Conservation (phyloP, 92 coral and sea anemone species). For the Paragorgia papillata region DNA sequence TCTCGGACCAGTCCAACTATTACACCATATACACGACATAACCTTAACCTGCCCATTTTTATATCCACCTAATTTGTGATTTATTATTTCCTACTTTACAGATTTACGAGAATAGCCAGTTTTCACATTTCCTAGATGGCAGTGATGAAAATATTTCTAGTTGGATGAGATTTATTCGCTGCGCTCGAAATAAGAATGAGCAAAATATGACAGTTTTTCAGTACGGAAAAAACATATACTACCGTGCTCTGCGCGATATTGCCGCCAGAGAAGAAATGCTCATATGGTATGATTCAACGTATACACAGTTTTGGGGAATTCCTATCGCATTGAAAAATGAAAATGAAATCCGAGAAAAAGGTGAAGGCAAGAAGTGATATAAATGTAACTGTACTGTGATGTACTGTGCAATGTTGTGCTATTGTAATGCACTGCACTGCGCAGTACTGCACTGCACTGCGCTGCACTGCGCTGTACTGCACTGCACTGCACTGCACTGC, state of each 20-base stretch:
- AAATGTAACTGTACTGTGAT: too few species aligned
- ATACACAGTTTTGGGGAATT: constrained; percentile 83
- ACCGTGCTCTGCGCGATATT: constrained; percentile 85
- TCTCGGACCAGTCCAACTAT: too few species aligned
- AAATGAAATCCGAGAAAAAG: constrained; percentile 6
- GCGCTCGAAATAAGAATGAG: constrained; percentile 84
- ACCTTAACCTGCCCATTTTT: too few species aligned
- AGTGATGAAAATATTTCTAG: constrained; percentile 84
- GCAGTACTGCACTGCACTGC: too few species aligned
- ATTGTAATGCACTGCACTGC: too few species aligned
- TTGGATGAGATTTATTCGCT: constrained; percentile 98
- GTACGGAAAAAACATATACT: constrained; percentile 73
- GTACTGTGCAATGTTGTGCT: too few species aligned
- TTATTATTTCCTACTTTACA: too few species aligned
- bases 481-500: too few species aligned
- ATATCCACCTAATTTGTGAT: too few species aligned
- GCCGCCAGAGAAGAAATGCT: constrained; percentile 74
- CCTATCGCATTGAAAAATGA: constrained; percentile 59
- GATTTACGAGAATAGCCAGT: constrained; percentile 76
- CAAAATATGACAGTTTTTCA: constrained; percentile 89
- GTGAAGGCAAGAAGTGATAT: not conserved
- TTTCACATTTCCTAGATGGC: constrained; percentile 75
- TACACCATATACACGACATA: too few species aligned
- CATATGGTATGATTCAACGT: constrained; percentile 90
- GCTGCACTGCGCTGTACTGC: too few species aligned